These are phyloP conservation scores for Sceloporus undulatus DNA, from an alignment of 2,113 vertebrate genomes.

Conservation along the genomic window DNA sequence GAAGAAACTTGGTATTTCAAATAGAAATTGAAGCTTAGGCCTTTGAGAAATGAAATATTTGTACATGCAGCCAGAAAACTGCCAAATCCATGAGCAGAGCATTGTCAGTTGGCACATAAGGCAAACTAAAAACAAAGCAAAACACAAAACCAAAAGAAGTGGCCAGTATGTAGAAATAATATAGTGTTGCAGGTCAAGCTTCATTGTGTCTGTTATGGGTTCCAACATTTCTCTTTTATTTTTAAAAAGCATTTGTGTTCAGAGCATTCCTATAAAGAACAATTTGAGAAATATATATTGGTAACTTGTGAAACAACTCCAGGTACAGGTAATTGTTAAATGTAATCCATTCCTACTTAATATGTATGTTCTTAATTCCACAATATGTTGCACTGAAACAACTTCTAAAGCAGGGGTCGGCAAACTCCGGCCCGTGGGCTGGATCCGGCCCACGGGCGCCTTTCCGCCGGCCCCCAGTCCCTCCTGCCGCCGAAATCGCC, in stretches of 20 bases:
- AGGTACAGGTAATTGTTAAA: conserved; percentile 21
- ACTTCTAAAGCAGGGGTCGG: neutral
- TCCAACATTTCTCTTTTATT: conserved; percentile 35
- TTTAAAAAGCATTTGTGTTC: conserved; percentile 45
- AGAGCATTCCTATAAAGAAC: conserved; percentile 27
- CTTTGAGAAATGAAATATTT: conserved; percentile 32
- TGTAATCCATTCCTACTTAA: conserved; percentile 32
- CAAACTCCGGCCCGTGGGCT: too few species aligned
- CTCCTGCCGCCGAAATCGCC: too few species aligned
- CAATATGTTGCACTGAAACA: conserved; percentile 36
- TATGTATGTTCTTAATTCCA: neutral
- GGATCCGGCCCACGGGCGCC: too few species aligned
- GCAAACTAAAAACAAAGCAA: neutral
- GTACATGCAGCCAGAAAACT: neutral
- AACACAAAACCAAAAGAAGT: too few species aligned
- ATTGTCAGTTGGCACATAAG: conserved; percentile 13
- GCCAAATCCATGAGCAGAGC: neutral
- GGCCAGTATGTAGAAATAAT: neutral
- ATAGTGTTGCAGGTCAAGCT: conserved; percentile 44
- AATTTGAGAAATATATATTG: conserved; percentile 58
- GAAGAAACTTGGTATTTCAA: conserved; percentile 18
- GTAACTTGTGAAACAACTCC: neutral
- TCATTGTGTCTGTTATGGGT: conserved; percentile 29
- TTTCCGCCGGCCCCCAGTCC: too few species aligned
- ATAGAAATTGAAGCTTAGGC: conserved; percentile 47